Base-by-base conservation (phyloP, 2,113 vertebrate genomes). In the Empidonax alnorum region DNA sequence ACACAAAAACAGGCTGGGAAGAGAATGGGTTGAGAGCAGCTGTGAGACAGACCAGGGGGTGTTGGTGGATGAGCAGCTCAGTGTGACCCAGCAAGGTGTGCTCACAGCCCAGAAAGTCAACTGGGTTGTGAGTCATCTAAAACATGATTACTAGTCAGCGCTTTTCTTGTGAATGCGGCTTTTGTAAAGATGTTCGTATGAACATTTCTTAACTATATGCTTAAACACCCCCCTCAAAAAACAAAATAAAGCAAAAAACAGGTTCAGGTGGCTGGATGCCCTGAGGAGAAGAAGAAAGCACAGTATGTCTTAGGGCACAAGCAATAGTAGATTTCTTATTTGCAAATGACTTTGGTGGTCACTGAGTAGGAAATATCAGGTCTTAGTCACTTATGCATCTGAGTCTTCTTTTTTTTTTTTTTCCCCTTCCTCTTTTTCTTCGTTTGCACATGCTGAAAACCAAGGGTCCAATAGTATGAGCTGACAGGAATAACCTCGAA, bases 21-120 rank as follows among this genome's bases (percentile, higher is more conserved):
- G 19, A 39, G 47, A n/a, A n/a, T 5, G n/a, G 39, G 4, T 2
- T 23, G 33, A 23, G 55, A 55, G 33, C 65, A 69, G 47, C n/a
- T 27, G 27, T 53, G 65, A 46, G 37, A 28, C 37, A 33, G 37
- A 8, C 21, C 7, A 7, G 53, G 31, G 25, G 27, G 11, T 61
- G 63, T 4, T 14, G 67, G 21, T 24, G 42, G 41, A 9, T 21
- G 44, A 67, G 35, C 62, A 86, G 31, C 44, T 31, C 62, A 42
- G 6, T 2, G 21, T 31, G 44, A 50, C 8, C 42, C 3, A 1
- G n/a, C 61, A 19, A 8, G 8, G 35, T 20, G 42, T 0, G 1
- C 25, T 35, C 72, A 59, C 21, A 61, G 21, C 31, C 37, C 31
- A 14, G 53, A 52, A 37, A 39, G 33, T 11, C 65, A 39, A 28